phyloP scores from a whole-genome alignment of 2,888 invertebrate species.

The Platycheirus rosarum region DNA sequence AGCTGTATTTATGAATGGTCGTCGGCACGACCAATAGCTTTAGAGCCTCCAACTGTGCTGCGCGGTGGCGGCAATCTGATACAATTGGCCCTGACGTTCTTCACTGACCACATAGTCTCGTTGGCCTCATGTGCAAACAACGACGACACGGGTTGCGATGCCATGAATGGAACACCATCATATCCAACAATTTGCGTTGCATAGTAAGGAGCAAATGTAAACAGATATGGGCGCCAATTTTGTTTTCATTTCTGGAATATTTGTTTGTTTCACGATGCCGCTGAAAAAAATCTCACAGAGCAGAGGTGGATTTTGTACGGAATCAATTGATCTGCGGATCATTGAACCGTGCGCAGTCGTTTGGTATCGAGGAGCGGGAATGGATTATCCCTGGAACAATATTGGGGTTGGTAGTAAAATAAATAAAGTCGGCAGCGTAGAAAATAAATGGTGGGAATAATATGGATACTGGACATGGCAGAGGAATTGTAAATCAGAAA shows the following conservation, averaged over 20 bases:
- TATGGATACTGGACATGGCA: not conserved
- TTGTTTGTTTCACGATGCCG: constrained; percentile 64
- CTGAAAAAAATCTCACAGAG: constrained; percentile 39
- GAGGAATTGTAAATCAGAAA: not conserved
- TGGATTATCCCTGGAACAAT: constrained; percentile 34
- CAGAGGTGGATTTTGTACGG: constrained; percentile 11
- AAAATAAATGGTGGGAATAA: constrained; percentile 22
- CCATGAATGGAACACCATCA: constrained; percentile 47
- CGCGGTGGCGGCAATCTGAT: not conserved
- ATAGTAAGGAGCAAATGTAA: constrained; percentile 50
- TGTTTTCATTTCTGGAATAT: constrained; percentile 51
- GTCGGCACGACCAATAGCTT: not conserved
- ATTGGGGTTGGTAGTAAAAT: constrained; percentile 32
- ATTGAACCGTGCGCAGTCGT: constrained; percentile 50
- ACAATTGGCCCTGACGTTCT: constrained; percentile 11
- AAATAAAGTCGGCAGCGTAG: constrained; percentile 30
- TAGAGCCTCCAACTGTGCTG: not conserved
- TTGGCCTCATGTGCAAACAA: constrained; percentile 60
- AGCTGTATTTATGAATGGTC: constrained; percentile 47
- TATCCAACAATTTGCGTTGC: constrained; percentile 25
- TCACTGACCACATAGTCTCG: constrained; percentile 43
- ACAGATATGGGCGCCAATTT: constrained; percentile 66
- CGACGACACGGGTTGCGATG: constrained; percentile 38
- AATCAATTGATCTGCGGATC: constrained; percentile 59
- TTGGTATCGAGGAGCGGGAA: constrained; percentile 5